Evolutionary conservation across 2,888 invertebrate genomes (phyloP).

Genomic region (Drosophila recens): DNA sequence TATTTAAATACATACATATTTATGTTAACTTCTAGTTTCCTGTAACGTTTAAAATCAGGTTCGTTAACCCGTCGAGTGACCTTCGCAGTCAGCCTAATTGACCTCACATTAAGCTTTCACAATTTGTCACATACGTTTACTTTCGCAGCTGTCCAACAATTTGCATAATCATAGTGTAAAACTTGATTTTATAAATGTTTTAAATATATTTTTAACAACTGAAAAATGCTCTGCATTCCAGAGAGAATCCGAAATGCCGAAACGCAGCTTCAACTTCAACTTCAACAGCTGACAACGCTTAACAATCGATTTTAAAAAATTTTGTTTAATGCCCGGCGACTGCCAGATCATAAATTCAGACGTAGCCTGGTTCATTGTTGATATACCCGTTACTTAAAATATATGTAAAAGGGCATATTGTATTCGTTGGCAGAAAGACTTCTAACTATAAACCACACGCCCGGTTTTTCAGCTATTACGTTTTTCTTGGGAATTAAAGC

Average conservation of each 20-base stretch:
- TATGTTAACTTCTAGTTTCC: conserved; percentile 11
- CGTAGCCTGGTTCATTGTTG: background rate
- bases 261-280: conserved; percentile 32
- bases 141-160: conserved; percentile 3
- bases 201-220: conserved; percentile 13
- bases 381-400: no score
- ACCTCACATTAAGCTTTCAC: background rate
- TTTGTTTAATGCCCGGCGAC: conserved; percentile 42
- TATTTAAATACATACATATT: background rate
- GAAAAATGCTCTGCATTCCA: background rate
- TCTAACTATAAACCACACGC: no score
- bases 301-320: conserved; percentile 73
- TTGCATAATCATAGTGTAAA: conserved; percentile 23
- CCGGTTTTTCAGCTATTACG: no score
- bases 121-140: conserved; percentile 15
- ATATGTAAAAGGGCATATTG: no score
- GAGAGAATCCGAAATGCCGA: conserved; percentile 9
- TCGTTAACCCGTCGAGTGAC: conserved; percentile 3
- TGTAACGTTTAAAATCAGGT: background rate
- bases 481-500: no score
- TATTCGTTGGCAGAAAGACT: no score
- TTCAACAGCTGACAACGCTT: conserved; percentile 67
- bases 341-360: conserved; percentile 70
- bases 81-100: conserved; percentile 25
- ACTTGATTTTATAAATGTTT: conserved; percentile 23